A percentile compares a stretch with the other conserved stretches of the same genome.
Conservation (phyloP, 2,113 vertebrate genomes). For the Apus apus region DNA sequence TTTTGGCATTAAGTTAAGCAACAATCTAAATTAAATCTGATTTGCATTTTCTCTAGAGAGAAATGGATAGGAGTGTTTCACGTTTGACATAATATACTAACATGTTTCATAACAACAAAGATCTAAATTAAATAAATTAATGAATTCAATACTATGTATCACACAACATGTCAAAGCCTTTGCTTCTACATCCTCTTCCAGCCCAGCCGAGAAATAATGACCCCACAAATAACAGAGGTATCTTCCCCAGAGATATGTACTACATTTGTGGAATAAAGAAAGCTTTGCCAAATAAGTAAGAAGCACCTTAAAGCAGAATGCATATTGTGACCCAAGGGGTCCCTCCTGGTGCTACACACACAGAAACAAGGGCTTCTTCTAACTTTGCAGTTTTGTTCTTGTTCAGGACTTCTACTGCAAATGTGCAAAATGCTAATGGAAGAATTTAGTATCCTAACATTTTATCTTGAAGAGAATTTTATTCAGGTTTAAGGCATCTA, state of each 20-base stretch:
- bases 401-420: neutral
- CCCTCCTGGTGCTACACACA: neutral
- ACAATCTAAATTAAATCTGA: neutral
- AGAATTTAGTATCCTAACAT: neutral
- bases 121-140: neutral
- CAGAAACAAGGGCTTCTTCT: neutral
- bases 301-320: neutral
- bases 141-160: neutral
- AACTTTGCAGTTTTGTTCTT: neutral
- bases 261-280: neutral
- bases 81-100: neutral
- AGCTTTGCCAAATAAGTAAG: neutral
- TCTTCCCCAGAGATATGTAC: neutral
- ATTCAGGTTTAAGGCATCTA: neutral
- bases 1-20: neutral
- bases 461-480: neutral
- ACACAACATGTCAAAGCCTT: neutral
- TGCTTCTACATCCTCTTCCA: neutral
- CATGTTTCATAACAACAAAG: neutral
- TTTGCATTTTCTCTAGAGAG: neutral
- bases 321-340: neutral
- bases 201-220: neutral
- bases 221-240: neutral
- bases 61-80: neutral
- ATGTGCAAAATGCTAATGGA: neutral